Base-by-base conservation (phyloP, 1,140 invertebrate genomes). In the Heliconius hewitsoni region DNA sequence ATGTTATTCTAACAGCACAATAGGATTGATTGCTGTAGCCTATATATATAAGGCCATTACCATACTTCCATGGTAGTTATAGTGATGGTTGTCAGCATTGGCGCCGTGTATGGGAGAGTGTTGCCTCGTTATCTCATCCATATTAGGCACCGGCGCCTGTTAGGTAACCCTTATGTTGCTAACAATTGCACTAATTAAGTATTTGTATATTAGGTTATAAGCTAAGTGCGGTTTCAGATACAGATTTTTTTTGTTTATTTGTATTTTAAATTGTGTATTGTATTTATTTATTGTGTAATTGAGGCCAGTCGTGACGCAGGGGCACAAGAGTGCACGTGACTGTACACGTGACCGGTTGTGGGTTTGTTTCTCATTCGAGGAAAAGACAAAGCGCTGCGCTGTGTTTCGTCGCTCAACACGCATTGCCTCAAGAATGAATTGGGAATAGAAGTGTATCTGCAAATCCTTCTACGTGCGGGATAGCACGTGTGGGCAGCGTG, bases 131-230 rank as follows among this genome's bases (percentile, higher is more conserved):
- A 90, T 73, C 50, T 66, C 71, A 73, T 78, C 88, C 88, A 82
- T 90, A 88, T 90, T 87, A 74, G 88, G 88, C 70, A 75, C 86
- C 86, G 87, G 78, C 81, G 73, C 81, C 71, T 55, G 66, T 42
- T 73, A 71, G 39, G n/a, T 30, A 74, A 39, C 57, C 74, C 34
- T 76, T 66, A 70, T 76, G 74, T 50, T 60, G 57, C 19, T 71
- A 76, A 76, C 74, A 76, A 76, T 76, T 76, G 74, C 5, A 42
- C 74, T 76, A 76, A 76, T 76, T 76, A 76, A 76, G 13, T 66
- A 71, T 76, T 27, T 76, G 74, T 66, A 71, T 76, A 46, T 76
- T 76, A 50, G 74, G 74, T 76, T 76, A 76, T 71, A 46, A 42
- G 60, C 11, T 66, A 66, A 66, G 27, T 66, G 60, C 11, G 8